phyloP scores from a whole-genome alignment of 2,888 invertebrate genomes.

The Sarcophaga carnaria region DNA sequence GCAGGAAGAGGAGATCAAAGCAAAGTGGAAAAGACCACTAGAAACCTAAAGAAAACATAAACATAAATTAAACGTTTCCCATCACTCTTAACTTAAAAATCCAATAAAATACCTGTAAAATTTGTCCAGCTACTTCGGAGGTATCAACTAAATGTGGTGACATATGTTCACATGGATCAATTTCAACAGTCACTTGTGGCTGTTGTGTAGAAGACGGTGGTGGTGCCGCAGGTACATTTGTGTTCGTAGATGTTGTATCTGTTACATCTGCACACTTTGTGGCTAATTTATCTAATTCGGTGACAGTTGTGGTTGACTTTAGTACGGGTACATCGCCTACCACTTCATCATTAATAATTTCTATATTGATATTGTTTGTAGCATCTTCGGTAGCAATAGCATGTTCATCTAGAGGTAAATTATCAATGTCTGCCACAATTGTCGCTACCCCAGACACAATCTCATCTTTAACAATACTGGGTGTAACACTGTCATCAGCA shows the following conservation, averaged over 20 bases:
- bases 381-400: slow-evolving; percentile 35
- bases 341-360: slow-evolving; percentile 56
- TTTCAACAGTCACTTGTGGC: slow-evolving; percentile 66
- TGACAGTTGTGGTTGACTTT: slow-evolving; percentile 18
- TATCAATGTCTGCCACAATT: slow-evolving; percentile 63
- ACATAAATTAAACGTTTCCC: neutral
- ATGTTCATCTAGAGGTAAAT: slow-evolving; percentile 70
- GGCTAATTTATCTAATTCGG: slow-evolving; percentile 29
- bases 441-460: slow-evolving; percentile 37
- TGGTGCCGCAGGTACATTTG: slow-evolving; percentile 35
- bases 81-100: neutral
- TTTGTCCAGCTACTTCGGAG: slow-evolving; percentile 84
- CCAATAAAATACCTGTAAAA: slow-evolving; percentile 83
- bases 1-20: slow-evolving; percentile 87
- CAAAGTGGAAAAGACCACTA: slow-evolving; percentile 93
- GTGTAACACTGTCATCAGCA: slow-evolving; percentile 23
- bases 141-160: slow-evolving; percentile 86
- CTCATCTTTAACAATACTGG: slow-evolving; percentile 57
- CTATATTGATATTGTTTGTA: slow-evolving; percentile 44
- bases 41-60: slow-evolving; percentile 81
- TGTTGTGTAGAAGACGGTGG: slow-evolving; percentile 37
- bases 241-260: slow-evolving; percentile 28
- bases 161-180: slow-evolving; percentile 83
- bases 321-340: slow-evolving; percentile 46
- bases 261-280: slow-evolving; percentile 13